These are phyloP conservation scores for Zoanthus sansibaricus DNA, from an alignment of 92 coral and sea anemone genomes.

Conservation along the genomic window DNA sequence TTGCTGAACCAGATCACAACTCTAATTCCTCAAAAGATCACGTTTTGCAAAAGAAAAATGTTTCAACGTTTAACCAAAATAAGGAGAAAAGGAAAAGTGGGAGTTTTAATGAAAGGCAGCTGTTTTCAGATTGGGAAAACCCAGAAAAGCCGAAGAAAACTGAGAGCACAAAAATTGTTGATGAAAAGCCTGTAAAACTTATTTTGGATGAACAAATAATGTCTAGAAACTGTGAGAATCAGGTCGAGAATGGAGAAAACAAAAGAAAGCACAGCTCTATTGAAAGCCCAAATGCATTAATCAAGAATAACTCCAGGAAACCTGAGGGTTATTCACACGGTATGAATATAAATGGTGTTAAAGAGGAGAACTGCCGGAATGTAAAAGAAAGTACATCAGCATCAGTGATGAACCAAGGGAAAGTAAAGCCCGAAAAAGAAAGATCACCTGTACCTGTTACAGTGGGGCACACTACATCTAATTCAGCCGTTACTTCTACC, in stretches of 20 bases:
- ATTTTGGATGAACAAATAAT: slow-evolving; percentile 38
- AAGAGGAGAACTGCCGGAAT: neutral
- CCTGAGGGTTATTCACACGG: neutral
- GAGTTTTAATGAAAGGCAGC: slow-evolving; percentile 36
- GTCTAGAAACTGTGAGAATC: slow-evolving; percentile 48
- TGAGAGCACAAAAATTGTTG: slow-evolving; percentile 62
- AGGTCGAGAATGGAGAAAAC: slow-evolving; percentile 42
- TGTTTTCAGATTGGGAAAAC: slow-evolving; percentile 12
- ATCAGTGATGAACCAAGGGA: neutral
- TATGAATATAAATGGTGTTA: slow-evolving; percentile 35
- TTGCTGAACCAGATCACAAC: slow-evolving; percentile 39
- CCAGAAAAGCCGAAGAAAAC: slow-evolving; percentile 44
- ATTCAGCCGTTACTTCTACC: slow-evolving; percentile 29
- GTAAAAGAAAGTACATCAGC: slow-evolving; percentile 3
- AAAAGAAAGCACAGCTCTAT: slow-evolving; percentile 46
- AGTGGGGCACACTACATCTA: slow-evolving; percentile 7
- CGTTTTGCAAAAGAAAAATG: slow-evolving; percentile 37
- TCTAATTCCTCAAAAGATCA: slow-evolving; percentile 30
- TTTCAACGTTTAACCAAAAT: slow-evolving; percentile 28
- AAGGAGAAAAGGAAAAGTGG: slow-evolving; percentile 43
- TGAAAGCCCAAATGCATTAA: slow-evolving; percentile 28
- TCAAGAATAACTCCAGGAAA: slow-evolving; percentile 46
- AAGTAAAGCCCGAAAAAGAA: slow-evolving; percentile 8
- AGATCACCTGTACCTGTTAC: neutral
- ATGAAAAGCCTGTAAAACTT: slow-evolving; percentile 12